A percentile compares a stretch with the other conserved stretches of the same genome.
These are phyloP conservation scores for Eulacestoma nigropectus DNA, from an alignment of 2,113 vertebrate species.

Conservation along the genomic window DNA sequence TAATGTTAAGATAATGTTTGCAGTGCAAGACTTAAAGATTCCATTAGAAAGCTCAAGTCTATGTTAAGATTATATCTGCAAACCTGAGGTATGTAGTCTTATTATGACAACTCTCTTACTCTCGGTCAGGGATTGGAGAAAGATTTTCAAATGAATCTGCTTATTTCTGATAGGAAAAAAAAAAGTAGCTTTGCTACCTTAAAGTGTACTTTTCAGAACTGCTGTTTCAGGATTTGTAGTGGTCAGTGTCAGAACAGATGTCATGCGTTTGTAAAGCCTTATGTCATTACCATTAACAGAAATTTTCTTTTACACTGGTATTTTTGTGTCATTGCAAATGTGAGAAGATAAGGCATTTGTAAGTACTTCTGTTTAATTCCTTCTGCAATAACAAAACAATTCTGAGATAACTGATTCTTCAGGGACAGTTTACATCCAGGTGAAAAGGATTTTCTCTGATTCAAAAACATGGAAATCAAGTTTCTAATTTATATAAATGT, in stretches of 20 bases:
- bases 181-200: neutral
- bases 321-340: neutral
- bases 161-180: neutral
- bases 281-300: neutral
- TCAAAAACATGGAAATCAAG: neutral
- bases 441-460: neutral
- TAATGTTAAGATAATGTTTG: neutral
- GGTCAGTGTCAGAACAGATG: neutral
- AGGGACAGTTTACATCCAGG: neutral
- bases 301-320: neutral
- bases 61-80: neutral
- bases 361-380: neutral
- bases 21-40: neutral
- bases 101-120: neutral
- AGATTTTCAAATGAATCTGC: neutral
- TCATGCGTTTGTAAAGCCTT: rapidly evolving
- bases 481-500: neutral
- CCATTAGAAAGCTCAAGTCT: neutral
- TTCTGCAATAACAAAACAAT: neutral
- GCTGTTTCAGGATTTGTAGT: neutral
- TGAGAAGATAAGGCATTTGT: neutral
- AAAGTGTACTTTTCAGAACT: neutral
- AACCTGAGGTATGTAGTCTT: no score
- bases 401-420: neutral
- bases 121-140: neutral